Evolutionary conservation across 2,797 vertebrate genomes (phyloP).

Genomic region (Loris lydekkerianus): DNA sequence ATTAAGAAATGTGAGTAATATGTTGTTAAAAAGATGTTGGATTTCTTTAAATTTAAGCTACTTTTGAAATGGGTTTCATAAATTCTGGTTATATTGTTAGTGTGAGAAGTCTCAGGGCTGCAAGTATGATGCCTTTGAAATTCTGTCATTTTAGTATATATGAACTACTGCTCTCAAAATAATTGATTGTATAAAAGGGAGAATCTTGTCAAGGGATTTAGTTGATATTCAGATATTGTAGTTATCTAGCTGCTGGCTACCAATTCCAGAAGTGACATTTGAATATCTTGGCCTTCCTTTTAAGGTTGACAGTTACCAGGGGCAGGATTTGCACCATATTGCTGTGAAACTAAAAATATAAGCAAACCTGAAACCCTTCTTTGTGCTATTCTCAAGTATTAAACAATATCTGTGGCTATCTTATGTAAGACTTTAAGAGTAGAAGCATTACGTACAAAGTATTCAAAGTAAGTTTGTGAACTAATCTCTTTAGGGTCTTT

Average conservation of each 20-base stretch:
- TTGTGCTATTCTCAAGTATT: not conserved
- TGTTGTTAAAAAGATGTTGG: not conserved
- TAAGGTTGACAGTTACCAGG: slow-evolving; percentile 2
- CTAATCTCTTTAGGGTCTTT: not conserved
- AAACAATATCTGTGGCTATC: not conserved
- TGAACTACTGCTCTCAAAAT: slow-evolving; percentile 23
- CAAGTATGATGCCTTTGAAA: not conserved
- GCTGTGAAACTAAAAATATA: slow-evolving; percentile 67
- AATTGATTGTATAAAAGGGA: not conserved
- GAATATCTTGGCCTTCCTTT: not conserved
- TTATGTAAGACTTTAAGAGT: slow-evolving; percentile 17
- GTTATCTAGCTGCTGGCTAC: slow-evolving; percentile 5
- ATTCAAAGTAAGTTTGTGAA: not conserved
- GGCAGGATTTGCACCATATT: slow-evolving; percentile 26
- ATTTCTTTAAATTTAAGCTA: slow-evolving; percentile 12
- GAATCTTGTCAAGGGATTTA: not conserved
- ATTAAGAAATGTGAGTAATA: slow-evolving; percentile 11
- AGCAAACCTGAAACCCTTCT: slow-evolving; percentile 14
- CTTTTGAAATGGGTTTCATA: slow-evolving; percentile 13
- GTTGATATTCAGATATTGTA: slow-evolving; percentile 16
- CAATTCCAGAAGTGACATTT: slow-evolving; percentile 41
- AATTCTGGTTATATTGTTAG: not conserved
- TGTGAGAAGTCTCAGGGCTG: not conserved
- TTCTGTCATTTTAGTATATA: slow-evolving; percentile 38
- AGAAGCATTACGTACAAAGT: not conserved